Evolutionary conservation across 2,888 invertebrate genomes (phyloP), one percentile per base, ranked within the genome.

Genomic region (Scaptomyza polygonia): DNA sequence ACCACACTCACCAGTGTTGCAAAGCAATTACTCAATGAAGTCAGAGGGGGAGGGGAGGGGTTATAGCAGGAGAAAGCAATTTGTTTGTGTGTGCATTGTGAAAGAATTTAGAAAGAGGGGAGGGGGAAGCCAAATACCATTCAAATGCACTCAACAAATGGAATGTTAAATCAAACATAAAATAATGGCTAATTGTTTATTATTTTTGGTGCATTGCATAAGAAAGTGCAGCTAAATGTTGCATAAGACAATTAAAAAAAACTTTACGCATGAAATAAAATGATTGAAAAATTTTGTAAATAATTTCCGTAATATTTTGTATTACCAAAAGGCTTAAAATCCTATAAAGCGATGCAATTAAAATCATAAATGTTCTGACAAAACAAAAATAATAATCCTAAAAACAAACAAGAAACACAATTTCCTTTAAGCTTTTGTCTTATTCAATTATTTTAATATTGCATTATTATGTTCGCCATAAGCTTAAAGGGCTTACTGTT

Each of bases 1-100:
- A 63, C 83, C 73, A 73, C 82, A 79, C 66, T 75, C 55, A 49
- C 62, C 64, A 55, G 75, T 65, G 87, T 81, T 85, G 82, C 81
- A 86, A 85, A 70, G 76, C 83, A 87, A 82, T 82, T 85, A 82
- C 72, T 58, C 48, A 34, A 16, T 8, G 32, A n/a, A n/a, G n/a
- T n/a, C 14, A n/a, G 14, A 30, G 3, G 9, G 29, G 21, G 1
- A 9, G 43, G 25, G 29, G 49, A 42, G 27, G 29, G n/a, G 7
- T n/a, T n/a, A n/a, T n/a, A n/a, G n/a, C 1, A 11, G 5, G 27
- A n/a, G 29, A 34, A n/a, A 53, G 42, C n/a, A 14, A 52, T 39
- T 45, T n/a, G n/a, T 21, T 21, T 21, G 21, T 27, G 42, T 40
- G 29, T 25, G 29, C 48, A 52, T 65, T 43, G 30, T 55, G 47